Evolutionary conservation across 2,797 vertebrate species (phyloP), one percentile per base, ranked within the genome.

Genomic region (Ctenopoma multispine): DNA sequence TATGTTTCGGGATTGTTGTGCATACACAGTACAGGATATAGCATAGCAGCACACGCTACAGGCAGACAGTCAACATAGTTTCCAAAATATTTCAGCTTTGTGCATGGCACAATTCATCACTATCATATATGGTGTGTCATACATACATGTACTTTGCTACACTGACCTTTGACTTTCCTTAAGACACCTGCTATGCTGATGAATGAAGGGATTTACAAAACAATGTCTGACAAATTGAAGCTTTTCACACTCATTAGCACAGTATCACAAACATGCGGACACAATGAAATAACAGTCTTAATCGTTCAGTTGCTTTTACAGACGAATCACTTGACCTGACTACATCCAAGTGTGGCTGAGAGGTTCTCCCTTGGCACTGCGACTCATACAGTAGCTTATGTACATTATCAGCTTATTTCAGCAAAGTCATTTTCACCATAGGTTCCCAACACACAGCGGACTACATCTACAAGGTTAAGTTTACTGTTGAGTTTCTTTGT

Each of bases 371-470:
- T 90, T 84, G 87, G 91, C 85, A 72, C 88, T 58, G 72, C 31
- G 79, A 89, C 66, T 77, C 58, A 36, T 72, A 81, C 69, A 74
- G 64, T 82, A 91, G 89, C 75, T 89, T 91, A 85, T 77, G 66
- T 68, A 90, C 88, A 89, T 86, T 66, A 58, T 90, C 84, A 90
- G 83, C 90, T 92, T 92, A 91, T 92, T 85, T 85, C 56, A 69
- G 69, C 85, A 89, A 72, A 67, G 62, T 84, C 21, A 51, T 70
- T 77, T 83, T 73, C 79, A 80, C 66, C 61, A n/a, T 66, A 31
- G 64, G 81, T 72, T 76, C 44, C 80, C 81, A 81, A 83, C 81
- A 87, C 75, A 70, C 73, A 83, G 83, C 78, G 65, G 77, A 89
- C 81, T 81, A 88, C 71, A 88, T 63, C 77, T 90, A 87, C 71